These are phyloP conservation scores for Drosophila neotestacea DNA, from an alignment of 2,888 invertebrate species.

Conservation along the genomic window DNA sequence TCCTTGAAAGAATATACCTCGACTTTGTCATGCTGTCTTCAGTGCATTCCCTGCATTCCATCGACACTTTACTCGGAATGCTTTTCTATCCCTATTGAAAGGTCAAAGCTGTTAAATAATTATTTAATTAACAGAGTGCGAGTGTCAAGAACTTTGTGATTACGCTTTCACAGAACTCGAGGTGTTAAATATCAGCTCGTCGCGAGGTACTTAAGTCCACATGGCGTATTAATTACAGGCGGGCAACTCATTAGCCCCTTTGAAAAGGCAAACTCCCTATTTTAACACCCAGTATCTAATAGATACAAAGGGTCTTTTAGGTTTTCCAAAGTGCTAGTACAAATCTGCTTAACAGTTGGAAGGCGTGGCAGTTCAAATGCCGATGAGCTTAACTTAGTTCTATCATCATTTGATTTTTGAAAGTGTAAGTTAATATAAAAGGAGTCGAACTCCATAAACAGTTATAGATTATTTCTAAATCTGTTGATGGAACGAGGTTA, in stretches of 20 bases:
- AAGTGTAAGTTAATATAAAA: too few species aligned
- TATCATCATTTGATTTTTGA: too few species aligned
- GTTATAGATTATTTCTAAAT: too few species aligned
- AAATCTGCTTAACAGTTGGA: too few species aligned
- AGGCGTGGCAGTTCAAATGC: too few species aligned
- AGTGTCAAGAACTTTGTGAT: not conserved
- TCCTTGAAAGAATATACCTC: not conserved
- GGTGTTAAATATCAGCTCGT: constrained; percentile 24
- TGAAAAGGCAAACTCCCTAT: not conserved
- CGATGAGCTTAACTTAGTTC: too few species aligned
- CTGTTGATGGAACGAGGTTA: too few species aligned
- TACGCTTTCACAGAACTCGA: not conserved
- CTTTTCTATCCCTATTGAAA: not conserved
- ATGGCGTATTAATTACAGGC: constrained; percentile 71
- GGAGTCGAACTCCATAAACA: too few species aligned
- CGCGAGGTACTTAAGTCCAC: constrained; percentile 40
- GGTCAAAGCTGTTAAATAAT: constrained; percentile 33
- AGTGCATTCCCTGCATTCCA: not conserved
- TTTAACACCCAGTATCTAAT: too few species aligned
- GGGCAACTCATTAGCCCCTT: constrained; percentile 37
- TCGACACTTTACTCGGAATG: not conserved
- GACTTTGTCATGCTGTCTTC: not conserved
- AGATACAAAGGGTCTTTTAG: too few species aligned
- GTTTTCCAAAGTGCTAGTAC: too few species aligned
- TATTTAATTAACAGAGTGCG: not conserved